These are phyloP conservation scores for Mycalesis mineus DNA, from an alignment of 2,888 invertebrate genomes.

Conservation along the genomic window DNA sequence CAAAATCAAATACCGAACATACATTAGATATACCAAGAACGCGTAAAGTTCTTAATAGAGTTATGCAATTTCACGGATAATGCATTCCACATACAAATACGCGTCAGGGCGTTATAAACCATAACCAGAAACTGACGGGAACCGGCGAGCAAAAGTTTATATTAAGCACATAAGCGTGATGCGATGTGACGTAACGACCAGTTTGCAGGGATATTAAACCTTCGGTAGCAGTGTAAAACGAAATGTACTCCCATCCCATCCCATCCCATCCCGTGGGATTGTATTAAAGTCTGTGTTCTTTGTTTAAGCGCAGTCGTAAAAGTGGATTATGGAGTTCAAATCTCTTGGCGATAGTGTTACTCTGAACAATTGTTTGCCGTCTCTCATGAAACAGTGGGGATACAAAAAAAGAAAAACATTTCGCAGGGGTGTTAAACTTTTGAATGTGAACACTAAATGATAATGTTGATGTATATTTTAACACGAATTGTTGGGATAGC, in stretches of 20 bases:
- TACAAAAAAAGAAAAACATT: neutral
- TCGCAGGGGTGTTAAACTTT: neutral
- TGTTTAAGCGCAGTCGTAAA: conserved; percentile 3
- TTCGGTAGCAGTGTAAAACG: neutral
- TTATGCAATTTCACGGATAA: too few species aligned
- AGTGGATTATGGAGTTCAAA: conserved; percentile 10
- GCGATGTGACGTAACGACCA: neutral
- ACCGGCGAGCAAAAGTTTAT: too few species aligned
- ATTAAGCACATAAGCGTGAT: too few species aligned
- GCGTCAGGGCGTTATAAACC: too few species aligned
- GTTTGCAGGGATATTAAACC: conserved; percentile 2
- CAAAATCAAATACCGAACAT: too few species aligned
- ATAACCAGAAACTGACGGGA: too few species aligned
- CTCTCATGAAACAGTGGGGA: neutral
- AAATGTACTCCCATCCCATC: neutral
- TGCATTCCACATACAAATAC: too few species aligned
- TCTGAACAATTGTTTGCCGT: neutral
- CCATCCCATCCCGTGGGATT: neutral
- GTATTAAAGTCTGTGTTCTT: conserved; percentile 1
- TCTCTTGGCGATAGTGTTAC: conserved; percentile 6
- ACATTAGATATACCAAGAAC: too few species aligned
- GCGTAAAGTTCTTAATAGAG: too few species aligned
- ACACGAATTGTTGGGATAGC: too few species aligned
- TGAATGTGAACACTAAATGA: too few species aligned
- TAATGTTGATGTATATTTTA: too few species aligned